These are phyloP conservation scores for Marmota flaviventris DNA, from an alignment of 2,113 vertebrate genomes.

Conservation along the genomic window DNA sequence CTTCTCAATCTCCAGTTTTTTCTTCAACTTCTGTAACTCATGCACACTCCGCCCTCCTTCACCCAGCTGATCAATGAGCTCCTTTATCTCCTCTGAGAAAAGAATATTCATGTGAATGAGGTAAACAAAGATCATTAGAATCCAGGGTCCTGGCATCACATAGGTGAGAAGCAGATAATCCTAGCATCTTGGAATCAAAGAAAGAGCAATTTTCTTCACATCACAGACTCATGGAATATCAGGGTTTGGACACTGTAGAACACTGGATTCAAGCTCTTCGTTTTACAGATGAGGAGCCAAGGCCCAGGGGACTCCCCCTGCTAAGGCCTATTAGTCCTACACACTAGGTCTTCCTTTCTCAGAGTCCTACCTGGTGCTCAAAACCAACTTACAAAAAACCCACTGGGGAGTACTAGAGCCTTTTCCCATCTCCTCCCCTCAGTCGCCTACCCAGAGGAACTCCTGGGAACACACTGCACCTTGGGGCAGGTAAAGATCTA, in stretches of 20 bases:
- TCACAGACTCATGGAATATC: neutral
- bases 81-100: constrained; percentile 89
- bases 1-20: constrained; percentile 88
- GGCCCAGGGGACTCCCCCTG: neutral
- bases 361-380: neutral
- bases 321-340: neutral
- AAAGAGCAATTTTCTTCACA: neutral
- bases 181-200: neutral
- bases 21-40: constrained; percentile 88
- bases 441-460: neutral
- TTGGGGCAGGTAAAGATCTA: neutral
- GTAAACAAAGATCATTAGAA: neutral
- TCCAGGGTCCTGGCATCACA: neutral
- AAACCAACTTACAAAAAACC: neutral
- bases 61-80: constrained; percentile 89
- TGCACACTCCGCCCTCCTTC: constrained; percentile 86
- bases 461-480: no score
- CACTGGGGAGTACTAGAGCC: neutral
- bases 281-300: neutral
- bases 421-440: neutral
- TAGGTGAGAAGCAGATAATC: neutral
- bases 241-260: neutral
- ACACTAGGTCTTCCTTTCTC: neutral
- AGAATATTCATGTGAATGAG: constrained; percentile 32
- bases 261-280: neutral